A percentile compares a stretch with the other conserved stretches of the same genome.
phyloP scores from a whole-genome alignment of 2,113 vertebrate genomes.

The Echinops telfairi region DNA sequence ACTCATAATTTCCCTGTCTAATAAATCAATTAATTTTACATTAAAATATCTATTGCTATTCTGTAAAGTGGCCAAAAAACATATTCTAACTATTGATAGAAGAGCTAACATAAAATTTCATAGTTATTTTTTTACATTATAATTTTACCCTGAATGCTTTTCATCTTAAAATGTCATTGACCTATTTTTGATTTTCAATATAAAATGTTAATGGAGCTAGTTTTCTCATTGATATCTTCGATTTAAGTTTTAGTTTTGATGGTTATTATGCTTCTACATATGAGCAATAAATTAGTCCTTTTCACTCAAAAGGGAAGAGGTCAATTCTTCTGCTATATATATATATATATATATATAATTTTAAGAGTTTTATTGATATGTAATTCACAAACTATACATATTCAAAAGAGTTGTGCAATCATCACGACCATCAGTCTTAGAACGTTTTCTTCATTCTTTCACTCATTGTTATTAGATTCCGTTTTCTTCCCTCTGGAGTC shows the following conservation, averaged over 20 bases:
- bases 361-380: background rate
- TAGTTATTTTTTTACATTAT: background rate
- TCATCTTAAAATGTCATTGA: too few relatives aligned
- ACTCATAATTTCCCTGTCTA: background rate
- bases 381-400: background rate
- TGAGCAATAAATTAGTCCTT: background rate
- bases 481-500: too few relatives aligned
- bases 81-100: background rate
- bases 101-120: background rate
- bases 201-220: background rate
- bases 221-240: background rate
- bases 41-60: background rate
- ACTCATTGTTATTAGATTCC: too few relatives aligned
- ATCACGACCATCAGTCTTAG: too few relatives aligned
- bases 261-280: background rate
- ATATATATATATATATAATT: too few relatives aligned
- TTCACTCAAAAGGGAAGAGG: background rate
- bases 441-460: too few relatives aligned
- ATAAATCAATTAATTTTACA: constrained; percentile 10
- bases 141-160: background rate
- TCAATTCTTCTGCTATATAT: background rate
- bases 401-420: too few relatives aligned
- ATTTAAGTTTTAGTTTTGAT: background rate
- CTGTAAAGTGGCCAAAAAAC: background rate
- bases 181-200: constrained; percentile 6